Base-by-base conservation (phyloP, 2,113 vertebrate species). In the Chloropsis hardwickii region DNA sequence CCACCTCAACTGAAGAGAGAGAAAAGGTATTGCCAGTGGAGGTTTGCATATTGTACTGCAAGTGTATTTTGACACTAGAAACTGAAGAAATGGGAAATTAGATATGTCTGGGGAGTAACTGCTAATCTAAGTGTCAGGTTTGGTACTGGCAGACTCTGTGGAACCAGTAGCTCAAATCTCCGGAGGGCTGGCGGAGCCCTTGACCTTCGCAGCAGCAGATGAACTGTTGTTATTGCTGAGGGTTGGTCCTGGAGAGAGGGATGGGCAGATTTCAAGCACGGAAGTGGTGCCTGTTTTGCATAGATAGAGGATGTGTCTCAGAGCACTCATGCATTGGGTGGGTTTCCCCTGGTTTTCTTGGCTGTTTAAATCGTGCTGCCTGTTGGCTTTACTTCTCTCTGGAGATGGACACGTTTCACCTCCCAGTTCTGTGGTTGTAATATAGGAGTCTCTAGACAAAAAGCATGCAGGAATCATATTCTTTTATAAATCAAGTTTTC, bases 31-130 rank as follows among this genome's bases (percentile, higher is more conserved):
- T 90, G 72, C 81, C 92, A 71, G 53, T 78, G 53, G 65, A 95
- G 82, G 69, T 78, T 96, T 94, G 72, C 74, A 81, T 90, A 93
- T 92, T 96, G 88, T 97, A 86, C 94, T 96, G 88, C 95, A 84
- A 95, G 94, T 94, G 93, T 83, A 96, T 94, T 96, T 96, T 96
- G 95, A 97, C 90, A 94, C 90, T 94, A 96, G 95, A 96, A 96
- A 90, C 93, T 83, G 86, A 96, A 97, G 92, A 96, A 96, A 96
- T 81, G 88, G 80, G 93, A 96, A 96, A 97, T 91, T 84, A 93
- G 94, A 96, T 96, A 88, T 61, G 93, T 92, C 92, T 94, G 67
- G 90, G 86, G 79, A 95, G 74, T 82, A 94, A 80, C 70, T 96
- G 89, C 89, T 96, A 74, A 95, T 95, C 86, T 94, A 94, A 96